Conservation (phyloP, 2,888 invertebrate species). For the Arctia plantaginis region DNA sequence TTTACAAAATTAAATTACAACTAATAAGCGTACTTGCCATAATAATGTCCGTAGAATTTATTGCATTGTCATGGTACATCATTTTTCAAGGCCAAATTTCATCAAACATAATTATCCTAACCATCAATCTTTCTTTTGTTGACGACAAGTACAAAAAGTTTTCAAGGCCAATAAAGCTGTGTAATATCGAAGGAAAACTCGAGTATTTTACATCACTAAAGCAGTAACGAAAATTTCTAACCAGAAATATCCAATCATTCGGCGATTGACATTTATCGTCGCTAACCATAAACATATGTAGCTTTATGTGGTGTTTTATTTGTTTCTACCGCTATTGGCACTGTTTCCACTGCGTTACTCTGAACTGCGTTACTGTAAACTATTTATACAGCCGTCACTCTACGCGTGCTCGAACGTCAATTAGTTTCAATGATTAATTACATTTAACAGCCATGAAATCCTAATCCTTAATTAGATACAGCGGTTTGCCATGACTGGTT, state of each 20-base stretch:
- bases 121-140: slow-evolving; percentile 29
- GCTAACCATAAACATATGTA: slow-evolving; percentile 53
- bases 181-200: slow-evolving; percentile 17
- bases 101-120: slow-evolving; percentile 5
- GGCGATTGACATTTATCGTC: slow-evolving; percentile 60
- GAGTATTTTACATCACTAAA: slow-evolving; percentile 35
- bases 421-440: slow-evolving; percentile 52
- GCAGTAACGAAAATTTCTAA: slow-evolving; percentile 32
- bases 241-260: slow-evolving; percentile 52
- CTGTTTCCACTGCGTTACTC: slow-evolving; percentile 14
- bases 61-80: slow-evolving; percentile 3
- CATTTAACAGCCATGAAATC: slow-evolving; percentile 42
- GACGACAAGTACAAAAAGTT: background rate
- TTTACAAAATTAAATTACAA: background rate
- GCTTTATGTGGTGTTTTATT: slow-evolving; percentile 48
- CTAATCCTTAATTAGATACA: slow-evolving; percentile 37
- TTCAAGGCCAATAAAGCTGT: background rate
- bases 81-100: slow-evolving; percentile 19
- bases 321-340: slow-evolving; percentile 36
- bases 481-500: slow-evolving; percentile 10
- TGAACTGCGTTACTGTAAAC: background rate
- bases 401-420: slow-evolving; percentile 31
- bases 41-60: background rate
- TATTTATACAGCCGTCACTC: background rate
- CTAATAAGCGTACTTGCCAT: background rate